A percentile compares a stretch with the other conserved stretches of the same genome.
phyloP scores from a whole-genome alignment of 2,797 vertebrate species.

The Sorex maritimensis region DNA sequence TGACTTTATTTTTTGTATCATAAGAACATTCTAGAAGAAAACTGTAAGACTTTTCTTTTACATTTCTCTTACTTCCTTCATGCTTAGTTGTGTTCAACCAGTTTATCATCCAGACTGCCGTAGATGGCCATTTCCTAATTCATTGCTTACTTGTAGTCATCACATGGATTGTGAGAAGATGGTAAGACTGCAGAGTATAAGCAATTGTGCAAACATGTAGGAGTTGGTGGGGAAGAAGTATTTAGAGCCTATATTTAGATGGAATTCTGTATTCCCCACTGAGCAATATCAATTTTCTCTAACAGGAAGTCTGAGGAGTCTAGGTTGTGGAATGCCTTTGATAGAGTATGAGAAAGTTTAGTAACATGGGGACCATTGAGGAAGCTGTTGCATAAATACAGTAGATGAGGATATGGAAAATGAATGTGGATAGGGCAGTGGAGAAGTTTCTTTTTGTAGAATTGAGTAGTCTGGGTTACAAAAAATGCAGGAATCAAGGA shows the following conservation, averaged over 20 bases:
- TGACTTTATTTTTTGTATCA: neutral
- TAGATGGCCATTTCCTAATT: neutral
- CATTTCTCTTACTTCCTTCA: slow-evolving; percentile 29
- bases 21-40: slow-evolving; percentile 68
- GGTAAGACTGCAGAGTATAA: neutral
- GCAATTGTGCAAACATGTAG: neutral
- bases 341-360: neutral
- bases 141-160: slow-evolving; percentile 17
- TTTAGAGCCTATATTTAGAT: slow-evolving; percentile 47
- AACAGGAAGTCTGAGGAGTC: neutral
- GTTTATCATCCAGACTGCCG: neutral
- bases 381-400: neutral
- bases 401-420: neutral
- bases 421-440: neutral
- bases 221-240: neutral
- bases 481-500: neutral
- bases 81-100: slow-evolving; percentile 48
- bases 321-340: neutral
- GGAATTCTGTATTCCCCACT: neutral
- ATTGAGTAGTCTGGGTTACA: neutral
- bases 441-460: neutral
- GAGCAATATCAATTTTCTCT: slow-evolving; percentile 34
- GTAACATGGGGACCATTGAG: neutral
- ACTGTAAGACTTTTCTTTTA: neutral
- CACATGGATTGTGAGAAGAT: neutral